Base-by-base conservation (phyloP, 2,797 vertebrate species). In the Xerus rutilus region DNA sequence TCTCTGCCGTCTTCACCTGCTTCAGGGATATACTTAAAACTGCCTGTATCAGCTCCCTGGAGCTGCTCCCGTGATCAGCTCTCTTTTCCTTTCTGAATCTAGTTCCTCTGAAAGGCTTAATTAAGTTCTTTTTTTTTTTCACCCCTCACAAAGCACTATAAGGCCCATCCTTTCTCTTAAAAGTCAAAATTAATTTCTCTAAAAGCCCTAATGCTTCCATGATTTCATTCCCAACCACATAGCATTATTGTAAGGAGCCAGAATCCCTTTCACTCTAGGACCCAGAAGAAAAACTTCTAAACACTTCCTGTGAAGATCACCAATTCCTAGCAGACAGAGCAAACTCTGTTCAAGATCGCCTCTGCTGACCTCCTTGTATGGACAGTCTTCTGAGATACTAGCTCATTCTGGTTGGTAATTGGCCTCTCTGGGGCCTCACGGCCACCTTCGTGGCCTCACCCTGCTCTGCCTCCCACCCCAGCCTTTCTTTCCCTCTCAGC, bases 171-270 rank as follows among this genome's bases (percentile, higher is more conserved):
- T 88, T 84, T 67, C 49, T 88, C 35, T 74, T 62, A 52, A 92
- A 87, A 72, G 72, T 93, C 78, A 81, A 59, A 81, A 89, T 74
- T 49, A 73, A 69, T 59, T 83, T 90, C 54, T 93, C 47, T 95
- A 49, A 74, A 67, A 91, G 32, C 6, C 35, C 45, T 49, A n/a
- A 25, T 43, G 59, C 28, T 73, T 72, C 39, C 47, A 23, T 28
- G 69, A 32, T n/a, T 90, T 62, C 65, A 21, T 72, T 65, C 21
- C 35, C 45, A 86, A 30, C 23, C n/a, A 35, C 1, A 73, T 4
- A 39, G n/a, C 47, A 32, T 52, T 57, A 18, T 43, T 47, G 1
- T 8, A 43, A 67, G 39, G 23, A 84, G 20, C 28, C n/a, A 57
- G 15, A 69, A 32, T 1, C 81, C 49, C 39, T 72, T 82, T 57